Conservation (phyloP, 2,113 vertebrate genomes). For the Neoarius graeffei region DNA sequence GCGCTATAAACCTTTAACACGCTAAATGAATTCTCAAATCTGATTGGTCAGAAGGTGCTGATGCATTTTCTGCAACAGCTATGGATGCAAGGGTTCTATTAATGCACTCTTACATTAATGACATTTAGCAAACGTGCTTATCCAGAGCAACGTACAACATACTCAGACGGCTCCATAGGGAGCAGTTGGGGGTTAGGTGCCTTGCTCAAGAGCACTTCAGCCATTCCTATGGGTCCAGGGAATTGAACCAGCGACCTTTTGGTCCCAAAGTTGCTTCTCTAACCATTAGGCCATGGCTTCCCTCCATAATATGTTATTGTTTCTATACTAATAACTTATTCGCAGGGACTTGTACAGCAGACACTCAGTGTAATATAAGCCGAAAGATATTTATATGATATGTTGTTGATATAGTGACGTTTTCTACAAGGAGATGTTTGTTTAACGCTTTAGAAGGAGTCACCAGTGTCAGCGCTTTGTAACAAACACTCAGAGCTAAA, state of each 20-base stretch:
- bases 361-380: not conserved
- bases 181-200: too few relatives aligned
- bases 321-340: too few relatives aligned
- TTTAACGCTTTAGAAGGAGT: not conserved
- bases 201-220: too few relatives aligned
- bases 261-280: too few relatives aligned
- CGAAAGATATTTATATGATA: not conserved
- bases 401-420: not conserved
- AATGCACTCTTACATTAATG: not conserved
- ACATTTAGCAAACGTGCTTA: too few relatives aligned
- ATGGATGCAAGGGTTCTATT: not conserved
- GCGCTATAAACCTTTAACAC: too few relatives aligned
- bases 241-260: too few relatives aligned
- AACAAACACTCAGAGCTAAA: not conserved
- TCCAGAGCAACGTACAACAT: too few relatives aligned
- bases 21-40: not conserved
- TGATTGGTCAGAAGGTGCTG: not conserved
- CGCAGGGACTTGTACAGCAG: not conserved
- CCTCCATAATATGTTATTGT: too few relatives aligned
- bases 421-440: not conserved
- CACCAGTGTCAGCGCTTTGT: not conserved
- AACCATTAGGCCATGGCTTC: too few relatives aligned
- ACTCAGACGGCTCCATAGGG: too few relatives aligned
- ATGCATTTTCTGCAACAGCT: not conserved
- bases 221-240: too few relatives aligned